Conservation (phyloP, 2,113 vertebrate species). For the Falcunculus frontatus region DNA sequence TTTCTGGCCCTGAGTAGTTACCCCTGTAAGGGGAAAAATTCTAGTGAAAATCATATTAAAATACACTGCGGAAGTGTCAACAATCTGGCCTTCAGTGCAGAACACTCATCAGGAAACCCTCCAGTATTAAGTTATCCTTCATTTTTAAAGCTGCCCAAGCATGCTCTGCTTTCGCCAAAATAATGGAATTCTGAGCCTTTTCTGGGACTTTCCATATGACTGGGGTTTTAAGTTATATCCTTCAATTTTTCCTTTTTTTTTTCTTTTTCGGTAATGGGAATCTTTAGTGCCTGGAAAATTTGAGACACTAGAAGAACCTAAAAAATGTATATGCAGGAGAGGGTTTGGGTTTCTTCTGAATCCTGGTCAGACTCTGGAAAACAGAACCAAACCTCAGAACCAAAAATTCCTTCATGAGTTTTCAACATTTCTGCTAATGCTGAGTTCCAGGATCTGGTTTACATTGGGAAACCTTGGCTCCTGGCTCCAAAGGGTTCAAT, state of each 20-base stretch:
- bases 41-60: background rate
- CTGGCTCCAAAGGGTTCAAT: conserved; percentile 64
- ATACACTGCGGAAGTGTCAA: background rate
- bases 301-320: background rate
- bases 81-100: background rate
- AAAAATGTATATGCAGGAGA: conserved; percentile 17
- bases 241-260: background rate
- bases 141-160: conserved; percentile 10
- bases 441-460: conserved; percentile 21
- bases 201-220: conserved; percentile 32
- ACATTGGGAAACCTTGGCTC: conserved; percentile 60
- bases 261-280: background rate
- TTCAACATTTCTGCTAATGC: conserved; percentile 42
- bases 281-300: conserved; percentile 34
- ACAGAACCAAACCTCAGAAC: conserved; percentile 64
- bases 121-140: background rate
- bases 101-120: background rate
- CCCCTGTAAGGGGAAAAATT: background rate
- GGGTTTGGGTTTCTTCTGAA: conserved; percentile 21
- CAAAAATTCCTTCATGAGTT: conserved; percentile 49
- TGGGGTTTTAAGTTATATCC: conserved; percentile 41
- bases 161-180: conserved; percentile 33
- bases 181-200: conserved; percentile 18
- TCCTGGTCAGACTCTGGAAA: conserved; percentile 43
- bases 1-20: background rate